Base-by-base conservation (phyloP, 1,140 invertebrate genomes). In the Anoplolepis gracilipes region DNA sequence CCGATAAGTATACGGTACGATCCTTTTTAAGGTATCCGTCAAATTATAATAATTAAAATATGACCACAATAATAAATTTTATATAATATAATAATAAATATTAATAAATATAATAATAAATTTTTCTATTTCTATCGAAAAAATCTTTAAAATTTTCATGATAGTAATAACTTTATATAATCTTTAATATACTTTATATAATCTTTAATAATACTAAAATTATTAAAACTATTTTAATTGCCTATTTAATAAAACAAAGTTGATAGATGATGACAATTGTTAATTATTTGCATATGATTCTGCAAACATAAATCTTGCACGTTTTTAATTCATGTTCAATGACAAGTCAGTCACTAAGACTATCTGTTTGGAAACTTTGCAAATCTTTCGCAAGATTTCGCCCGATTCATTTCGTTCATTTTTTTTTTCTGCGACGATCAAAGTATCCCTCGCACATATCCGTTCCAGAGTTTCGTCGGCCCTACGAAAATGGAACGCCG, bases 401-500 rank as follows among this genome's bases (percentile, higher is more conserved):
- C 16, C n/a, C 39, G 28, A 57, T 30, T 57, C 30, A n/a, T 78
- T 81, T 28, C 22, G 36, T 49, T 28, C 19, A 67, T 81, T 72
- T 70, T 53, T 70, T 53, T 69, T 69, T 53, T 39, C 22, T n/a
- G n/a, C 49, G 19, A 69, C 77, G 49, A 69, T 46, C 67, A 81
- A 86, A 64, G 46, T 55, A 86, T 53, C 61, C 72, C 86, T 91
- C 42, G 30, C 33, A 88, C 88, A 78, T 87, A 84, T 55, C 82
- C 85, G 82, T 88, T 61, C 67, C 75, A 39, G 57, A 59, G 19
- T 78, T 30, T 77, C 82, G 59, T 84, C 70, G 78, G 77, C 39
- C 75, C 64, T 88, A 86, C 89, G 90, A 90, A 91, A 92, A 91
- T 90, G 85, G 86, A 88, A 77, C 55, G 72, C 78, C 62, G 22